Base-by-base conservation (phyloP, 2,888 invertebrate genomes). In the Emmelina monodactyla region DNA sequence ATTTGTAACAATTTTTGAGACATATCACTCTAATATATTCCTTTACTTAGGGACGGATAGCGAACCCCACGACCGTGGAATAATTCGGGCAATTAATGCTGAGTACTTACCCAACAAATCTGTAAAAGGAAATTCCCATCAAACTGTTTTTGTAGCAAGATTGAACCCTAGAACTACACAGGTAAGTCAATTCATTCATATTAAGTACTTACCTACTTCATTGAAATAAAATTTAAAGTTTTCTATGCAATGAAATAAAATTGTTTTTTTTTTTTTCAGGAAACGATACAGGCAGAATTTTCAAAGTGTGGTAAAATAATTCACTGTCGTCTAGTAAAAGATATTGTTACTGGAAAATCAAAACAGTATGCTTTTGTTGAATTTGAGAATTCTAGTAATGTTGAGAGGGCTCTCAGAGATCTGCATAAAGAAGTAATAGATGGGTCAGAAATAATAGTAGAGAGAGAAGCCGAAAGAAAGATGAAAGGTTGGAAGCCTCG, bases 281-380 rank as follows among this genome's bases (percentile, higher is more conserved):
- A 84, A 13, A 83, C 81, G 19, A 65, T 86, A 14, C 57, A 63
- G 38, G 58, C 72, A 14, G 73, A 83, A 45, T 85, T 88, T 65
- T 75, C 82, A 43, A 83, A 83, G 55, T 87, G 82, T 76, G 89
- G 92, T 9, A 75, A 83, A 58, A 73, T 92, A 40, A 55, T 84
- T 47, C 62, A 82, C 43, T 82, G 89, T 55, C 66, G 83, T 36
- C 50, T 94, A 35, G 82, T 94, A 2, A 83, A 86, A 49, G 92
- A 94, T 54, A 83, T 93, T 32, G 89, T 94, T 0, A 94, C 94
- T 0, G 92, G 92, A 0, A 83, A 85, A 51, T 90, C 92, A 0
- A 88, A 88, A 59, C 85, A 90, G 35, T 94, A 94, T 57, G 93
- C 88, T 1, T 94, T 94, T 62, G 82, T 94, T n/a, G 93, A 93